phyloP scores from a whole-genome alignment of 2,888 invertebrate species.

The Caradrina kadenii region DNA sequence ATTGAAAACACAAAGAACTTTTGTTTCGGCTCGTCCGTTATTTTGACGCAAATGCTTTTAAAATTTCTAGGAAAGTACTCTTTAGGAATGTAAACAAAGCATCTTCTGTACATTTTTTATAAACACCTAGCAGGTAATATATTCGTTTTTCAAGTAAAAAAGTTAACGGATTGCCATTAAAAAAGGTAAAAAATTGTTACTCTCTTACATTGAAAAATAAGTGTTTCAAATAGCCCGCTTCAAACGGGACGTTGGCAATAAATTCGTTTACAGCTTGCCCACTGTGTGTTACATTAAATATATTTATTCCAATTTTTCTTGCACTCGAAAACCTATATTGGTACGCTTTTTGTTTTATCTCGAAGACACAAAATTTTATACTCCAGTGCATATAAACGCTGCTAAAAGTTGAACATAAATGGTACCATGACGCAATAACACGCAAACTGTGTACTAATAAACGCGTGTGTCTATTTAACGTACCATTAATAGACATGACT shows the following conservation, averaged over 20 bases:
- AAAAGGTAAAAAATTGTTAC: conserved; percentile 51
- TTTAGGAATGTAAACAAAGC: conserved; percentile 60
- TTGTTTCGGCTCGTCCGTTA: conserved; percentile 81
- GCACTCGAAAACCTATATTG: conserved; percentile 26
- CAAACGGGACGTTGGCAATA: conserved; percentile 50
- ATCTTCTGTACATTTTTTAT: conserved; percentile 57
- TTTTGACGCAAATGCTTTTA: conserved; percentile 81
- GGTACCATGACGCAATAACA: conserved; percentile 13
- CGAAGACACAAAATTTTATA: background rate
- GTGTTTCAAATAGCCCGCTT: conserved; percentile 51
- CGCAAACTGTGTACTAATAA: conserved; percentile 17
- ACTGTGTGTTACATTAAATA: conserved; percentile 37
- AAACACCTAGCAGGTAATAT: conserved; percentile 64
- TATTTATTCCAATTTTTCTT: conserved; percentile 42
- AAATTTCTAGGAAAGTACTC: conserved; percentile 77
- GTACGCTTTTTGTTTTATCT: conserved; percentile 19
- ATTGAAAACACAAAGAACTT: conserved; percentile 80
- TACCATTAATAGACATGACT: conserved; percentile 29
- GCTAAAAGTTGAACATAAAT: background rate
- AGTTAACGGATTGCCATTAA: conserved; percentile 59
- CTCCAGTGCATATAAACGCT: background rate
- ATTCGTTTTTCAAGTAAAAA: conserved; percentile 53
- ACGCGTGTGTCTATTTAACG: conserved; percentile 6
- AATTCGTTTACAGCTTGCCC: conserved; percentile 45
- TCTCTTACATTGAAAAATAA: conserved; percentile 52